Conservation (phyloP, 2,113 vertebrate species). For the Sander vitreus region DNA sequence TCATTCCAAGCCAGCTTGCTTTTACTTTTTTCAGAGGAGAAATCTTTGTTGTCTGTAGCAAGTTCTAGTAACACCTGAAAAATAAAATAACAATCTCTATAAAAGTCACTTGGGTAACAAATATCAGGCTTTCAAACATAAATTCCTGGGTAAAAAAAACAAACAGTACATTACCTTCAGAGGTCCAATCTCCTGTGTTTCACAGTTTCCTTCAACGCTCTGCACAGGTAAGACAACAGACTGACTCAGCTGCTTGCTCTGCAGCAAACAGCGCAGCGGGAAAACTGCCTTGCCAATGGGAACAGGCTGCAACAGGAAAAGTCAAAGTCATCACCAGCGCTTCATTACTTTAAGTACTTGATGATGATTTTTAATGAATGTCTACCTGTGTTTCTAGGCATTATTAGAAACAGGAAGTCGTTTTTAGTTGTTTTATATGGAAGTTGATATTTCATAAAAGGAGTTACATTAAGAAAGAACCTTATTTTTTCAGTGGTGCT, state of each 20-base stretch:
- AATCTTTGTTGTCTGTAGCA: conserved; percentile 77
- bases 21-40: conserved; percentile 62
- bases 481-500: not conserved
- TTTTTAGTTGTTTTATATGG: not conserved
- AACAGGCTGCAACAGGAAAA: conserved; percentile 82
- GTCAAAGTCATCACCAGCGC: not conserved
- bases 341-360: not conserved
- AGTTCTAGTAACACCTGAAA: conserved; percentile 90
- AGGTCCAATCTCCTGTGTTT: conserved; percentile 81
- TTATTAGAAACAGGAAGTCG: not conserved
- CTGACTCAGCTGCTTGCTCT: conserved; percentile 83
- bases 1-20: conserved; percentile 35
- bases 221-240: conserved; percentile 84
- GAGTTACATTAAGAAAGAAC: not conserved
- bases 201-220: conserved; percentile 66
- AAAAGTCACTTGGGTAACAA: not conserved
- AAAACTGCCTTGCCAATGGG: conserved; percentile 86
- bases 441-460: not conserved
- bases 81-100: not conserved
- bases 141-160: not conserved
- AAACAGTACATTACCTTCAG: conserved; percentile 86
- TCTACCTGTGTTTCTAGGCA: not conserved
- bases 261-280: conserved; percentile 84
- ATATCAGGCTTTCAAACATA: not conserved
- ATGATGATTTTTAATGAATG: not conserved